Evolutionary conservation across 2,888 invertebrate species (phyloP).

Genomic region (Incurvaria masculella): DNA sequence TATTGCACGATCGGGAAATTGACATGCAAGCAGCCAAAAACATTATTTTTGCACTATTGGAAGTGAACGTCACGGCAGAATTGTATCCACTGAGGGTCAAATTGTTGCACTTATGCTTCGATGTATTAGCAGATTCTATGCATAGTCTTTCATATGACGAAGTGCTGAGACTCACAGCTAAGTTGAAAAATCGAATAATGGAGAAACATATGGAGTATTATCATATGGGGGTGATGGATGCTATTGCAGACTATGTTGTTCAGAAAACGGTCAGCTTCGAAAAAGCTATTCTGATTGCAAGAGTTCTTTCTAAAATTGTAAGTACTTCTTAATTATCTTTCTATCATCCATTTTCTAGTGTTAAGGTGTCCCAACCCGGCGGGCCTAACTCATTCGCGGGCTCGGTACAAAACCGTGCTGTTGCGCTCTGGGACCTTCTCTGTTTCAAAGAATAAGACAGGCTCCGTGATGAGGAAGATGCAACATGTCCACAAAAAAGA

Average conservation of each 20-base stretch:
- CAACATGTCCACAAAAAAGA: too few relatives aligned
- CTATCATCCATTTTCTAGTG: not conserved
- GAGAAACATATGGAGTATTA: constrained; percentile 55
- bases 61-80: constrained; percentile 39
- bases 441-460: too few relatives aligned
- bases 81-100: constrained; percentile 38
- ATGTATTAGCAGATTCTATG: constrained; percentile 42
- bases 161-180: constrained; percentile 47
- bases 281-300: constrained; percentile 43
- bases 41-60: constrained; percentile 56
- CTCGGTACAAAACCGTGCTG: too few relatives aligned
- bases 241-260: constrained; percentile 49
- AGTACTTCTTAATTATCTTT: constrained; percentile 25
- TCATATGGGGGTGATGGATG: constrained; percentile 58
- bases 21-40: constrained; percentile 46
- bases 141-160: constrained; percentile 42
- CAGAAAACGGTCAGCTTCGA: constrained; percentile 50
- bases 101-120: constrained; percentile 49
- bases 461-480: too few relatives aligned
- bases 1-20: constrained; percentile 39
- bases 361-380: not conserved
- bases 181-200: constrained; percentile 40
- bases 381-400: too few relatives aligned
- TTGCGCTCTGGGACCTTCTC: too few relatives aligned
- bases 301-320: constrained; percentile 55